Evolutionary conservation across 2,797 vertebrate species (phyloP).

Genomic region (Emydoidea blandingii): DNA sequence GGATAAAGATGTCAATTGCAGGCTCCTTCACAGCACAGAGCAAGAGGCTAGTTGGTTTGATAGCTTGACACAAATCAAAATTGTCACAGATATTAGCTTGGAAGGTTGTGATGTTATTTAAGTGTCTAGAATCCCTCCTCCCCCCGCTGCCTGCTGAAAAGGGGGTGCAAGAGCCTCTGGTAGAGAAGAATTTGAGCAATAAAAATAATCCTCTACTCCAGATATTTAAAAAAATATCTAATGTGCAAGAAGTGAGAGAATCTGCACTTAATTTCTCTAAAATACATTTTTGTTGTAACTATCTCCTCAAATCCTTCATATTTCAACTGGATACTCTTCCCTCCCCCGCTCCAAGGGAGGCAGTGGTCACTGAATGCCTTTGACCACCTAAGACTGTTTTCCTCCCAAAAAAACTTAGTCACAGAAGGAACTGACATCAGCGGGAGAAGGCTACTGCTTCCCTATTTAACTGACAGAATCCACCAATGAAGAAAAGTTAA

Average conservation of each 20-base stretch:
- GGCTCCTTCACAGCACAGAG: not conserved
- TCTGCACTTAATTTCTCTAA: not conserved
- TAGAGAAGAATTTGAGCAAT: too few relatives aligned
- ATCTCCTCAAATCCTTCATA: not conserved
- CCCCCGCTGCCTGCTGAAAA: not conserved
- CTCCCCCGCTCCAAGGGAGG: not conserved
- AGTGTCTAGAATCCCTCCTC: not conserved
- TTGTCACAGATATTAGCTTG: not conserved
- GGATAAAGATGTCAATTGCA: not conserved
- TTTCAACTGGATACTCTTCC: not conserved
- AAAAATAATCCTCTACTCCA: not conserved
- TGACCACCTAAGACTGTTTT: not conserved
- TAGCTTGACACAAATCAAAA: not conserved
- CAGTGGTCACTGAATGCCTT: not conserved
- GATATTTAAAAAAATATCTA: not conserved
- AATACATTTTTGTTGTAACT: not conserved
- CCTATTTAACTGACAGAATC: not conserved
- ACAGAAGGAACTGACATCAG: not conserved
- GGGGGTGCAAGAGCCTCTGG: not conserved
- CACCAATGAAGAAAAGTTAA: not conserved
- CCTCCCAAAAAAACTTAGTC: not conserved
- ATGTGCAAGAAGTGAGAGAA: not conserved
- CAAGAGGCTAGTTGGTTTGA: not conserved
- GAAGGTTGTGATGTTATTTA: not conserved
- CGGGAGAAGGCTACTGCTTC: not conserved